phyloP scores from a whole-genome alignment of 2,888 invertebrate genomes.

The Sphaeridia pumilis region DNA sequence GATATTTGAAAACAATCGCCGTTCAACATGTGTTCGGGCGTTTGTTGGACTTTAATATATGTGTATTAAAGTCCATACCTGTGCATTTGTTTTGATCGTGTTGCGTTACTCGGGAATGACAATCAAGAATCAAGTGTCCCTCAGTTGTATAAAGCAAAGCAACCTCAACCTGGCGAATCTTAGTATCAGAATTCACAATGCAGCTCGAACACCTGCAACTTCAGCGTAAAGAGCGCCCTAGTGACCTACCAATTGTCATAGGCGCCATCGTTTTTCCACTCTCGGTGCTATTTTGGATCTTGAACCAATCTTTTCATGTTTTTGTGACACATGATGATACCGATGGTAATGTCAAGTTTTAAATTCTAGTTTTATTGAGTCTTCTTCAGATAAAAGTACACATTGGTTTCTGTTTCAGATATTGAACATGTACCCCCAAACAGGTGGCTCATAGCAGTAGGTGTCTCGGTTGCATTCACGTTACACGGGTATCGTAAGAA shows the following conservation, averaged over 20 bases:
- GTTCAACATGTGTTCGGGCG: too few relatives aligned
- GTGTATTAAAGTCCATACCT: too few relatives aligned
- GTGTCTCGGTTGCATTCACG: slow-evolving; percentile 54
- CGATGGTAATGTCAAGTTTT: slow-evolving; percentile 9
- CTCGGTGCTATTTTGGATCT: slow-evolving; percentile 64
- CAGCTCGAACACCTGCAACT: slow-evolving; percentile 31
- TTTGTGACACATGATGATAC: slow-evolving; percentile 15
- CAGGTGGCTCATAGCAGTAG: slow-evolving; percentile 53
- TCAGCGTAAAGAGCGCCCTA: slow-evolving; percentile 23
- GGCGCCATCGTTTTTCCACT: slow-evolving; percentile 59
- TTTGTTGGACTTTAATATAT: too few relatives aligned
- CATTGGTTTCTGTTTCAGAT: slow-evolving; percentile 5
- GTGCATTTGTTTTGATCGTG: too few relatives aligned
- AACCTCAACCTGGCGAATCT: too few relatives aligned
- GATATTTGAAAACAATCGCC: too few relatives aligned
- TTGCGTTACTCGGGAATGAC: too few relatives aligned
- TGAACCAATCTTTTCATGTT: slow-evolving; percentile 56
- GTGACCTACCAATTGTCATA: slow-evolving; percentile 47
- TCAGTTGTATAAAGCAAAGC: too few relatives aligned
- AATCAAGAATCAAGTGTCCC: too few relatives aligned
- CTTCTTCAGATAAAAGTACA: not conserved
- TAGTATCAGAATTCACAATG: slow-evolving; percentile 17
- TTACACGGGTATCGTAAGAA: slow-evolving; percentile 55
- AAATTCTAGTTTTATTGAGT: not conserved
- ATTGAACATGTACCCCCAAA: slow-evolving; percentile 49